Percentiles rank a stretch among this genome's conserved stretches.
Conservation (phyloP, 2,113 vertebrate genomes). For the Lanius ludovicianus region DNA sequence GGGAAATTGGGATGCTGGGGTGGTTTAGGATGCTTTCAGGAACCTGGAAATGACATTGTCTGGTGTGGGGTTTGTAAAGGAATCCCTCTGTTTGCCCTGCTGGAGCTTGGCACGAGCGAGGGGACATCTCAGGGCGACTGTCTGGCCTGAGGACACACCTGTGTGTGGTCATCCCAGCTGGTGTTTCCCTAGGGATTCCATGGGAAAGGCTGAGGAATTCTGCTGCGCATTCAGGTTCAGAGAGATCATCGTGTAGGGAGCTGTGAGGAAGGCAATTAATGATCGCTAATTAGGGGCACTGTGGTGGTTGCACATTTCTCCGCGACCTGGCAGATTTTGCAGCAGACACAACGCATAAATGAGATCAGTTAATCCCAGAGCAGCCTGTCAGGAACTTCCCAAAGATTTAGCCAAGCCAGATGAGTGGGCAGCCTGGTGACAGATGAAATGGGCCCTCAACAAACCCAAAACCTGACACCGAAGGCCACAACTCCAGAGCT, state of each 20-base stretch:
- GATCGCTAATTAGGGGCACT: not conserved
- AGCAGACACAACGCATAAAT: not conserved
- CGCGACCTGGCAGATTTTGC: not conserved
- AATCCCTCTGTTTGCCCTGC: not conserved
- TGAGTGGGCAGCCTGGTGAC: not conserved
- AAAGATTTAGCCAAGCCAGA: not conserved
- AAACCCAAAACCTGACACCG: not conserved
- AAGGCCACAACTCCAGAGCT: not conserved
- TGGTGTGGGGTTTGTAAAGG: not conserved
- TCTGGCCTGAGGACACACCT: not conserved
- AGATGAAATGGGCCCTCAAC: not conserved
- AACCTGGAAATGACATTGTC: not conserved
- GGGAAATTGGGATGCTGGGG: not conserved
- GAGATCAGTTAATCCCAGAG: not conserved
- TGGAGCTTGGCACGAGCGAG: not conserved
- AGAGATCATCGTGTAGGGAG: accelerated
- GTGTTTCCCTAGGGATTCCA: accelerated
- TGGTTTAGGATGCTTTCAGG: not conserved
- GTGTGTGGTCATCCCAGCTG: not conserved
- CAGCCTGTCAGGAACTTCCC: not conserved
- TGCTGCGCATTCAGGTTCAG: not conserved
- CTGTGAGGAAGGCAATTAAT: not conserved
- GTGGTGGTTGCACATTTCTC: not conserved
- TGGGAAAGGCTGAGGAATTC: not conserved
- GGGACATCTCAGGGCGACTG: not conserved